Evolutionary conservation across 2,113 vertebrate genomes (phyloP), one percentile per base, ranked within the genome.

Genomic region (Todiramphus saurophagus): DNA sequence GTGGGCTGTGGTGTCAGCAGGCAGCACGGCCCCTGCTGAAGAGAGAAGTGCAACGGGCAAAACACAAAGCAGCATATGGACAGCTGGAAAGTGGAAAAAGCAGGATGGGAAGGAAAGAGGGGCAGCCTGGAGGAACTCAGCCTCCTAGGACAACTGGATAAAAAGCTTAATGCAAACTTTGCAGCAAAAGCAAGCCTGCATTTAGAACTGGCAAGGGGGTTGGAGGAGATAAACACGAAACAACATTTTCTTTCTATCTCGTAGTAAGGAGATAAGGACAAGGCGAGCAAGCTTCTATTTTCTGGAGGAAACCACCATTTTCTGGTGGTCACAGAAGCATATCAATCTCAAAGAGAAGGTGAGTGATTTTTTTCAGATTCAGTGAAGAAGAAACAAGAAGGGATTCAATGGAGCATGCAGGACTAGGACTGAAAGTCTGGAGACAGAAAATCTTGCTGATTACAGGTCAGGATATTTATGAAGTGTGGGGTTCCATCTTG

Each of bases 381-480:
- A 68, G 30, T 41, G 48, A 85, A 89, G 73, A 75, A 67, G 56
- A 91, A 90, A 83, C 1, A 2, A 67, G 27, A 25, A 78, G 66
- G 23, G 51, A 84, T 75, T 89, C 69, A 41, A 17, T 87, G 64
- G 31, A 84, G 27, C 3, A 3, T 87, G 60, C 46, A 89, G 62
- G 33, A 60, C 66, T 87, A 58, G 59, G 82, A 30, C 39, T 70
- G 62, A 15, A 53, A 58, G 77, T 62, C 84, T 94, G 84, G 77
- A 96, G 87, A 73, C 30, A 89, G 68, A 90, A 83, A 51, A 83
- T 78, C 56, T 81, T 78, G 17, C 19, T 95, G 92, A 91, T 81
- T 97, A 72, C 56, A 89, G 46, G 63, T 74, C 16, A 62, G 72
- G 53, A 95, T 90, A 86, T 95, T 95, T 95, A 95, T 90, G 94